phyloP scores from a whole-genome alignment of 2,797 vertebrate genomes.

The Atherinosoma microstoma region DNA sequence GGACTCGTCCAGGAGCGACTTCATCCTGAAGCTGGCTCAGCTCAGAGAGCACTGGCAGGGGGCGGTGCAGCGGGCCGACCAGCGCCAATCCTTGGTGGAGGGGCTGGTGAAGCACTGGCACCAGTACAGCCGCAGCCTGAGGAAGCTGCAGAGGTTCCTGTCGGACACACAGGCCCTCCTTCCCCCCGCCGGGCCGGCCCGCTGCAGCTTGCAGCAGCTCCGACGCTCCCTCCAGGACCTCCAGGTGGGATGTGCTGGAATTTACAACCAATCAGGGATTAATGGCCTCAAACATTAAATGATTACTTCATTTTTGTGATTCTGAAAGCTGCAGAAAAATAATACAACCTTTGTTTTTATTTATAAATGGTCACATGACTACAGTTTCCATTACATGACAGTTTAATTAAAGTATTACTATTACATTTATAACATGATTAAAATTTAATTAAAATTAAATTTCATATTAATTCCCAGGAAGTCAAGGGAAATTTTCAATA shows the following conservation, averaged over 20 bases:
- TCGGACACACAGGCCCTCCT: slow-evolving; percentile 70
- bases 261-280: too few relatives aligned
- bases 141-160: slow-evolving; percentile 85
- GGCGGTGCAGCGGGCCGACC: slow-evolving; percentile 77
- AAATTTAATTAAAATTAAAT: too few relatives aligned
- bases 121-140: slow-evolving; percentile 80
- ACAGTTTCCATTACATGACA: too few relatives aligned
- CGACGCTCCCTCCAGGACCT: slow-evolving; percentile 82
- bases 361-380: background rate
- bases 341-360: background rate
- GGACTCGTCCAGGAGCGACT: slow-evolving; percentile 81
- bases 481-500: too few relatives aligned
- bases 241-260: slow-evolving; percentile 80
- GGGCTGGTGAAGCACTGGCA: slow-evolving; percentile 86
- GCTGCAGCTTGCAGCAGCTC: slow-evolving; percentile 81
- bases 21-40: slow-evolving; percentile 87
- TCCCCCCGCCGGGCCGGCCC: slow-evolving; percentile 71
- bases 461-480: too few relatives aligned
- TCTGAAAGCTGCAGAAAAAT: too few relatives aligned
- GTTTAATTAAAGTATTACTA: background rate
- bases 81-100: slow-evolving; percentile 83
- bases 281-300: too few relatives aligned
- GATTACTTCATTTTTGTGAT: too few relatives aligned
- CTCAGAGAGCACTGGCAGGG: slow-evolving; percentile 90
- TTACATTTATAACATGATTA: background rate